Percentiles rank a stretch among this genome's conserved stretches.
These are phyloP conservation scores for Dendroctonus ponderosae DNA, from an alignment of 1,140 invertebrate species.

Conservation along the genomic window DNA sequence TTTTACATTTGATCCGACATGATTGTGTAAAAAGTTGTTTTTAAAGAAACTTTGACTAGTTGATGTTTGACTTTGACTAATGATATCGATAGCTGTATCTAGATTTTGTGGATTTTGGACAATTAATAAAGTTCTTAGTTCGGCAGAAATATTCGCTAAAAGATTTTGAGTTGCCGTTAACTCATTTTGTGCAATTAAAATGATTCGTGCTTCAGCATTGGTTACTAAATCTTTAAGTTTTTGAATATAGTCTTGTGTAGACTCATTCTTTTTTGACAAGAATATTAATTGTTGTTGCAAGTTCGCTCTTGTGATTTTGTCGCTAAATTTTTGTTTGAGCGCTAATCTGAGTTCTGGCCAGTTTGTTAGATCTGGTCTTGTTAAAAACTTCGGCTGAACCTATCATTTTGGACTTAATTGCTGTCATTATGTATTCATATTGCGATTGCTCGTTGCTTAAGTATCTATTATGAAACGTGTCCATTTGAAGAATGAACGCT, in stretches of 20 bases:
- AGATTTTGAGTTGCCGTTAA: too few species aligned
- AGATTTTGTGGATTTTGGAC: too few species aligned
- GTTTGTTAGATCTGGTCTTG: conserved; percentile 17
- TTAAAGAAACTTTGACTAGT: conserved; percentile 7
- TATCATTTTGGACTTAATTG: conserved; percentile 22
- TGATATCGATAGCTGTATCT: too few species aligned
- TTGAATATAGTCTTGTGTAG: too few species aligned
- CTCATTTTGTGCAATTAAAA: too few species aligned
- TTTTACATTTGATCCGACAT: background rate
- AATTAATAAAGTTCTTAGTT: too few species aligned
- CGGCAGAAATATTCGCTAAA: too few species aligned
- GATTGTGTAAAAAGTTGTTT: background rate
- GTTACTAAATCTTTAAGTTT: too few species aligned
- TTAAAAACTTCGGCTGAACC: conserved; percentile 14
- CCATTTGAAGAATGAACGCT: conserved; percentile 11
- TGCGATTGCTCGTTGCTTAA: conserved; percentile 15
- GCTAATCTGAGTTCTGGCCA: conserved; percentile 18
- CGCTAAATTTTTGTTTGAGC: conserved; percentile 19
- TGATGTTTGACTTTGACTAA: too few species aligned
- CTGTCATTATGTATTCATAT: conserved; percentile 18
- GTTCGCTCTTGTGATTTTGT: conserved; percentile 12
- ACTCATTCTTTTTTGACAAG: too few species aligned
- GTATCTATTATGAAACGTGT: conserved; percentile 17
- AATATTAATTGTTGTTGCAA: conserved; percentile 22
- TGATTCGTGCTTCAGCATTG: too few species aligned